A percentile compares a stretch with the other conserved stretches of the same genome.
These are phyloP conservation scores for Phenganax marumi DNA, from an alignment of 92 coral and sea anemone species.

Conservation along the genomic window DNA sequence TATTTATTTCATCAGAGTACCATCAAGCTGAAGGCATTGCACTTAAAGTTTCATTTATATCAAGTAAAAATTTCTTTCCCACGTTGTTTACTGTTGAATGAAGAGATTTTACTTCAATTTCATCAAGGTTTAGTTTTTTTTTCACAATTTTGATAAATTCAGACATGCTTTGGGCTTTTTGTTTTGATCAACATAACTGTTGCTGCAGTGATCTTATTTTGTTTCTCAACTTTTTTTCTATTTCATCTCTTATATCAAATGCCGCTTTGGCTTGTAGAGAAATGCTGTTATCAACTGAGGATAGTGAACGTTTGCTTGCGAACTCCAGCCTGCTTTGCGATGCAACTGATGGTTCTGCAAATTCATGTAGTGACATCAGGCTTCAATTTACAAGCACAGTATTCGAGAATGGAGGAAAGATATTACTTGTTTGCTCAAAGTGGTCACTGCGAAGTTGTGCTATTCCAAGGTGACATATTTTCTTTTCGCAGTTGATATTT, in stretches of 20 bases:
- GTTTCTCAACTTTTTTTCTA: too few relatives aligned
- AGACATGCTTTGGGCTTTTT: neutral
- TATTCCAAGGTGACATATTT: too few relatives aligned
- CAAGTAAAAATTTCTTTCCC: too few relatives aligned
- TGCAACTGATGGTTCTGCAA: neutral
- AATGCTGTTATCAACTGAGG: neutral
- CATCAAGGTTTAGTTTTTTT: neutral
- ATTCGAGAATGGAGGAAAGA: neutral
- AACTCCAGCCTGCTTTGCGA: too few relatives aligned
- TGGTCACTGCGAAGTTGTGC: neutral
- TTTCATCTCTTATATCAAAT: neutral
- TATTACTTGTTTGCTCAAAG: neutral
- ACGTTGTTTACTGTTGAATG: constrained; percentile 1
- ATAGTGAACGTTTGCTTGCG: constrained; percentile 3
- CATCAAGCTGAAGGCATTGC: constrained; percentile 5
- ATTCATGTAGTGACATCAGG: neutral
- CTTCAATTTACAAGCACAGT: neutral
- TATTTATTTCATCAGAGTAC: constrained; percentile 2
- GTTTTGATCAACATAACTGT: neutral
- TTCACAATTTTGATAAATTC: neutral
- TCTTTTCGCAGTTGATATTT: too few relatives aligned
- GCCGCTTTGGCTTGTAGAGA: neutral
- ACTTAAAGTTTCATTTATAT: neutral
- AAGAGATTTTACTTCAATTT: neutral
- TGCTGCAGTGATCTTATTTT: constrained; percentile 1